These are phyloP conservation scores for Heliconius cydno DNA, from an alignment of 2,888 invertebrate genomes.

Conservation along the genomic window DNA sequence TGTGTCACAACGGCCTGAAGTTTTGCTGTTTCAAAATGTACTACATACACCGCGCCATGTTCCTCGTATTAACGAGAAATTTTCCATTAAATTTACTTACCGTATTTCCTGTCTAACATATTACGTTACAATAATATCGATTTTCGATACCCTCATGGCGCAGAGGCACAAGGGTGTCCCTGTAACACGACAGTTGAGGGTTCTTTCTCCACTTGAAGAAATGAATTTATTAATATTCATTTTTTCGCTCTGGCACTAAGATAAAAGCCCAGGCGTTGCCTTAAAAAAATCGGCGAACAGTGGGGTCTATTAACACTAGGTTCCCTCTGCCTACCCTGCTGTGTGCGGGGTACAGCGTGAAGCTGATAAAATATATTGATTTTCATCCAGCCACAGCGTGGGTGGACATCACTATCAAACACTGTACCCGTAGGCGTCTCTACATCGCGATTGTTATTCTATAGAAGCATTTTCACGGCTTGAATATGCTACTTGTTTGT, in stretches of 20 bases:
- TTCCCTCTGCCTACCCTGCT: no score
- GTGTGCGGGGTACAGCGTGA: no score
- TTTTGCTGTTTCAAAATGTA: not conserved
- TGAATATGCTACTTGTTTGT: not conserved
- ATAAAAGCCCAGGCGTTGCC: no score
- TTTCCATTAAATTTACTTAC: slow-evolving; percentile 12
- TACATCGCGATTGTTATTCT: slow-evolving; percentile 8
- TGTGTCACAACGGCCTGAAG: no score
- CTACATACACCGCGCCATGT: not conserved
- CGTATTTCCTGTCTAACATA: not conserved
- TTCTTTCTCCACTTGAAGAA: no score
- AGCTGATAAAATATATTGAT: not conserved
- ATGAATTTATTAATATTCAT: no score
- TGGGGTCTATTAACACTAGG: no score
- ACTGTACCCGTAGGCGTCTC: not conserved
- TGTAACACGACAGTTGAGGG: no score
- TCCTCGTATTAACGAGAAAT: not conserved
- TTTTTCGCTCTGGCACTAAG: no score
- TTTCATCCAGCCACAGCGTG: slow-evolving; percentile 8
- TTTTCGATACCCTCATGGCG: not conserved
- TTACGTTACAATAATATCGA: slow-evolving; percentile 2
- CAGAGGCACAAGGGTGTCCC: no score
- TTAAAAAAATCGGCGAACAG: no score
- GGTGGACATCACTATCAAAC: not conserved
- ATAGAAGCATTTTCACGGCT: slow-evolving; percentile 8